These are phyloP conservation scores for Chionomys nivalis DNA, from an alignment of 2,113 vertebrate species.

Conservation along the genomic window DNA sequence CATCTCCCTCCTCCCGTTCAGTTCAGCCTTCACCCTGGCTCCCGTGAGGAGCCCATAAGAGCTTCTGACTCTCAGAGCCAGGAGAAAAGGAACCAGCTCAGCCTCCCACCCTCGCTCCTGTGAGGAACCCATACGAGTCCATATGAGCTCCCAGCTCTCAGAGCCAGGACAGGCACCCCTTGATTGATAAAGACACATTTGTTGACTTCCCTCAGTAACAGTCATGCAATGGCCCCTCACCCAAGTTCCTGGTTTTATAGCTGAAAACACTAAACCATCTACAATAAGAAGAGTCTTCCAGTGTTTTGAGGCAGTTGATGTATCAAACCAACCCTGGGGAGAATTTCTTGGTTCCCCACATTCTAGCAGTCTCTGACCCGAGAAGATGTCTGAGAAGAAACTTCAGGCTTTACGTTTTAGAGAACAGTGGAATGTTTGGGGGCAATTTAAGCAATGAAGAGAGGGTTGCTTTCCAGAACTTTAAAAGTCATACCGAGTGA, in stretches of 20 bases:
- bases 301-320: neutral
- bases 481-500: neutral
- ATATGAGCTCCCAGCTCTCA: too few relatives aligned
- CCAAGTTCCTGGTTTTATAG: neutral
- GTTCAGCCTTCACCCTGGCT: neutral
- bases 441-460: neutral
- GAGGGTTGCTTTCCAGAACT: fast-evolving
- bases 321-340: neutral
- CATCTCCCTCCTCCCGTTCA: constrained; percentile 14
- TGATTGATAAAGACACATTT: neutral
- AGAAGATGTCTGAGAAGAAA: neutral
- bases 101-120: too few relatives aligned
- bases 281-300: neutral
- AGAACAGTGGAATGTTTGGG: neutral
- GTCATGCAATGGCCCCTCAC: neutral
- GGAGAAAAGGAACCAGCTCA: neutral
- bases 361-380: neutral
- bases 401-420: neutral
- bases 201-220: neutral
- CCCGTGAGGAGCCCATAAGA: neutral
- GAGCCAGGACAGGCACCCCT: neutral
- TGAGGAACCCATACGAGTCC: neutral
- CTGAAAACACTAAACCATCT: neutral
- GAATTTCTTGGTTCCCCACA: neutral
- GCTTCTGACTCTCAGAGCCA: neutral